These are phyloP conservation scores for Sylvicola cinctus DNA, from an alignment of 2,888 invertebrate genomes.

Conservation along the genomic window DNA sequence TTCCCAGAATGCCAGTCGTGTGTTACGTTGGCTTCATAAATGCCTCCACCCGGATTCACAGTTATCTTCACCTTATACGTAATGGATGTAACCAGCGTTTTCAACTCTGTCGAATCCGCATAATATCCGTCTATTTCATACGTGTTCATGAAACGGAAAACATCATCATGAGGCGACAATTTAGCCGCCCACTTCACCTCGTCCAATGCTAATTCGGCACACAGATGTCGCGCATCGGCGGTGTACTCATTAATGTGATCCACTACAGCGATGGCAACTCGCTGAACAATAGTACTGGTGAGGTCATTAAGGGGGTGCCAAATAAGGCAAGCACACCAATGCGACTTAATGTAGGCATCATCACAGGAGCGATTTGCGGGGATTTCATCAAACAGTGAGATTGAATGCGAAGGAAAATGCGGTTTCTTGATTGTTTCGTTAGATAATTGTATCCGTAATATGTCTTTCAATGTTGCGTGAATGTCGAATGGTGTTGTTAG, in stretches of 20 bases:
- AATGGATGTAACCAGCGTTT: conserved; percentile 32
- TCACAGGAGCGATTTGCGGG: conserved; percentile 59
- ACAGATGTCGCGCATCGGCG: conserved; percentile 31
- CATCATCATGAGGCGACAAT: conserved; percentile 40
- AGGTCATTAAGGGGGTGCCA: conserved; percentile 40
- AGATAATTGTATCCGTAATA: too few species aligned
- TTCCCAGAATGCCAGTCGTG: conserved; percentile 35
- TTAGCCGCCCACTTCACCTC: conserved; percentile 49
- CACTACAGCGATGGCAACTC: conserved; percentile 37
- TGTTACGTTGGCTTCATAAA: conserved; percentile 64
- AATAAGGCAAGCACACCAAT: conserved; percentile 89
- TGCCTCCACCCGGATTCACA: conserved; percentile 51
- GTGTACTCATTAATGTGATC: conserved; percentile 39
- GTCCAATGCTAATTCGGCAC: conserved; percentile 34
- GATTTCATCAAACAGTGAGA: conserved; percentile 30
- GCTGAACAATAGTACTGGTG: conserved; percentile 23
- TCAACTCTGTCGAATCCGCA: conserved; percentile 46
- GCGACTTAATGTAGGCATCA: conserved; percentile 78
- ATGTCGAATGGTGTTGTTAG: conserved; percentile 81
- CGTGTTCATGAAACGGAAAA: conserved; percentile 50
- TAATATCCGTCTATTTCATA: conserved; percentile 69
- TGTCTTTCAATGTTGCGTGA: conserved; percentile 53
- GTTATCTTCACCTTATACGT: conserved; percentile 62
- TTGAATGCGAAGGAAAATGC: too few species aligned
- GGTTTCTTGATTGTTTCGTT: too few species aligned